Evolutionary conservation across 2,888 invertebrate genomes (phyloP), one percentile per base, ranked within the genome.

Genomic region (Plagiodera versicolora): DNA sequence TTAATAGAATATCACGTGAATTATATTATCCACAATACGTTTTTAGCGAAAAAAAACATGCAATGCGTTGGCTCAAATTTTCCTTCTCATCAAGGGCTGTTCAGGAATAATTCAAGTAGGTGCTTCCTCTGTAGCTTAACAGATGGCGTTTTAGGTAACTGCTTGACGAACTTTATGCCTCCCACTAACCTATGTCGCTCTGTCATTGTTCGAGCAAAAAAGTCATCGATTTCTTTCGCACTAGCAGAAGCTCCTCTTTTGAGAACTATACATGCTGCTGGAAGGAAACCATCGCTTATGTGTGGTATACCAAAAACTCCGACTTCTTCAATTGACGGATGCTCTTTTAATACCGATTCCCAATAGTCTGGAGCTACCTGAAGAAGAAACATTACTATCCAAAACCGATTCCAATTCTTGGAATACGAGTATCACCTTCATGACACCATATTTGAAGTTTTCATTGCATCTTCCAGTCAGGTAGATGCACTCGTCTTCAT

Each of bases 361-460:
- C 32, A 32, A 10, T 4, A 32, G 11, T 32, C 32, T 9, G 32
- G 32, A 9, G 32, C 32, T 2, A 32, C 32, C 32, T 32, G n/a
- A n/a, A n/a, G 11, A 9, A 11, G 4, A 28, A 4, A 28, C 5
- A 28, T 28, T 28, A 28, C 69, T 66, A 6, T 61, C 54, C 19
- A 76, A 52, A 10, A 71, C 63, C 1, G 55, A 48, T 64, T 76
- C 76, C n/a, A 75, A 61, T 10, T 58, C 63, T 6, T 70, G 63
- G 6, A 75, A 75, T 8, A 70, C 69, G 6, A 75, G 75, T 8
- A 70, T 68, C 32, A 85, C 68, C 46, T 74, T 74, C 65, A 69
- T 72, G 9, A 61, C 58, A 47, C 69, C 66, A 50, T 74, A 75
- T 56, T 74, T 77, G 51, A 77, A 73, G 59, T 73, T 74, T 47